These are phyloP conservation scores for Strix aluco DNA, from an alignment of 2,113 vertebrate genomes.

Conservation along the genomic window DNA sequence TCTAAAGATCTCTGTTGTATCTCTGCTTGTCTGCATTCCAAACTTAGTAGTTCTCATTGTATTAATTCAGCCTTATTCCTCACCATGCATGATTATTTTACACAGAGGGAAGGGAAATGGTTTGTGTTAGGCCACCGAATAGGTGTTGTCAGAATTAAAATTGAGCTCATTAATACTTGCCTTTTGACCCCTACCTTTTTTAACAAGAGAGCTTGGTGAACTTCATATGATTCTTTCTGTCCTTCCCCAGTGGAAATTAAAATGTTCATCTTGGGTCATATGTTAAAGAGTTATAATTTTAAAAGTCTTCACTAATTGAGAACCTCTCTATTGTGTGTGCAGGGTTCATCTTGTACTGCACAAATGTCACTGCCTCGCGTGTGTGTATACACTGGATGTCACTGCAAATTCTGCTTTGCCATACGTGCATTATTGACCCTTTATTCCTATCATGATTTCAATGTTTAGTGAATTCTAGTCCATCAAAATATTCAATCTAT, in stretches of 20 bases:
- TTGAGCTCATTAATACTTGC: background rate
- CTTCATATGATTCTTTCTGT: background rate
- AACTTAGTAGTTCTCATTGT: background rate
- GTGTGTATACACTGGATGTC: background rate
- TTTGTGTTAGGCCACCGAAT: background rate
- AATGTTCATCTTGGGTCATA: background rate
- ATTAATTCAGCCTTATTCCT: background rate
- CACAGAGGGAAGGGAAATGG: background rate
- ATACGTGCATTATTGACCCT: background rate
- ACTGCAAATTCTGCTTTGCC: background rate
- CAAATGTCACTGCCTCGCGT: background rate
- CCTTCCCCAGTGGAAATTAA: background rate
- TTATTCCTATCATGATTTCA: background rate
- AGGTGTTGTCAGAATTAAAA: background rate
- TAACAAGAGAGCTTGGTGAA: background rate
- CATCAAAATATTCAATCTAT: background rate
- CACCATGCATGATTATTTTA: background rate
- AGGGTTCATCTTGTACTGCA: background rate
- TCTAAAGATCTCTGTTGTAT: background rate
- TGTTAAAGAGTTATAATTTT: background rate
- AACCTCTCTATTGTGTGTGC: background rate
- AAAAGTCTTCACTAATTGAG: background rate
- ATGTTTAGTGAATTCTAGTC: background rate
- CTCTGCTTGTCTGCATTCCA: background rate
- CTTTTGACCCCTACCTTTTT: background rate